phyloP scores from a whole-genome alignment of 2,888 invertebrate genomes.

The Drosophila dives region DNA sequence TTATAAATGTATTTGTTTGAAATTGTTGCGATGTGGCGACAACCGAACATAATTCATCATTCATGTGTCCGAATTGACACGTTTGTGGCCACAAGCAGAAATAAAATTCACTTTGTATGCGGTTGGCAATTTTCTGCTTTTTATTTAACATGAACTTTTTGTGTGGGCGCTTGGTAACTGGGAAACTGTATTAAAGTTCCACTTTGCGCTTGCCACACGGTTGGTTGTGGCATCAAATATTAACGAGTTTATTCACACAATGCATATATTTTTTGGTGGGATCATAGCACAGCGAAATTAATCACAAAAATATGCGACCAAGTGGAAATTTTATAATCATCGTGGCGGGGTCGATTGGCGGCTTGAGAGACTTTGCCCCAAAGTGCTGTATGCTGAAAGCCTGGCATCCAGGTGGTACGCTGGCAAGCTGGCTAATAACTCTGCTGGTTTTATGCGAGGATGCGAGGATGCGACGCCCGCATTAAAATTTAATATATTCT shows the following conservation, averaged over 20 bases:
- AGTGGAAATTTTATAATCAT: conserved; percentile 75
- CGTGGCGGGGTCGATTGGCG: conserved; percentile 58
- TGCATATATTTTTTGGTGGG: conserved; percentile 37
- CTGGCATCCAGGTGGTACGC: conserved; percentile 16
- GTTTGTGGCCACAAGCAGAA: conserved; percentile 76
- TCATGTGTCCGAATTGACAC: conserved; percentile 77
- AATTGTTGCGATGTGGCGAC: conserved; percentile 43
- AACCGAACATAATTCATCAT: conserved; percentile 71
- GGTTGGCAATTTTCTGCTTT: conserved; percentile 57
- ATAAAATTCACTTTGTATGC: conserved; percentile 77
- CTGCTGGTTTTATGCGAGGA: conserved; percentile 46
- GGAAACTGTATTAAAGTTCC: conserved; percentile 38
- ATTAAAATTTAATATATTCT: conserved; percentile 75
- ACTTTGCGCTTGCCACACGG: conserved; percentile 20
- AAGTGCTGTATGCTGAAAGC: conserved; percentile 4
- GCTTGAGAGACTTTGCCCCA: conserved; percentile 20
- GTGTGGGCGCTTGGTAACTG: background rate
- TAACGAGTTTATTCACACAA: conserved; percentile 52
- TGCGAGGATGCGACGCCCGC: conserved; percentile 39
- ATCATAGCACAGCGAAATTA: conserved; percentile 62
- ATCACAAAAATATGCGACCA: conserved; percentile 70
- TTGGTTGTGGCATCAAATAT: conserved; percentile 58
- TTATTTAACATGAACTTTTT: conserved; percentile 35
- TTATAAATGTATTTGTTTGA: conserved; percentile 31
- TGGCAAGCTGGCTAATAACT: conserved; percentile 67